Base-by-base conservation (phyloP, 1,140 invertebrate genomes). In the Drosophila pruinosa region DNA sequence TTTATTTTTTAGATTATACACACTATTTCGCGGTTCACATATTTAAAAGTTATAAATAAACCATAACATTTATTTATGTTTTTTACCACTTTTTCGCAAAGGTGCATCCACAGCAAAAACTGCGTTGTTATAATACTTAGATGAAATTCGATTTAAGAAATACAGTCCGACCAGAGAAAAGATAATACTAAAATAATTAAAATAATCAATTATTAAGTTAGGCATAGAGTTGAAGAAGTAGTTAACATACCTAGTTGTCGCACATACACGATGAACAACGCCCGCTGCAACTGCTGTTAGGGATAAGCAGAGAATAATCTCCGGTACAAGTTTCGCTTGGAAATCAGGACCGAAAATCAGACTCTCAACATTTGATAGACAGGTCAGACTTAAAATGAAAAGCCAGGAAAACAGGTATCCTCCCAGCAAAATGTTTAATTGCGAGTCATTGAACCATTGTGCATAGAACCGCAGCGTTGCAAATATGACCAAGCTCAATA, bases 211-310 rank as follows among this genome's bases (percentile, higher is more conserved):
- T 19, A 38, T 21, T n/a, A 21, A 10, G 5, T 14, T 31, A 28
- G 4, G 3, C 12, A 8, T 1, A 22, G 8, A 3, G 36, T 17
- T 28, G 17, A 43, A 41, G 7, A 4, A 8, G 31, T 7, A 7
- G 8, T 21, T 17, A 21, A 41, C 61, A 71, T 74, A 88, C 89
- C 89, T 90, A 10, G 91, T 91, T n/a, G 91, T 91, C 7, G 86
- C 91, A 68, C 89, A 89, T 10, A 91, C 91, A 3, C 91, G 89
- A 70, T 91, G 91, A n/a, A 91, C 82, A 10, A 86, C 74, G 19
- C 85, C 89, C 4, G 89, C 80, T 3, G 89, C 89, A 14, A 75
- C 53, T 3, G 76, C 73, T 1, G 91, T 89, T 4, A 85, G 47
- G 1, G 79, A 62, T 10, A 91, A 26, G 15, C 90, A 91, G n/a